These are phyloP conservation scores for Fopius arisanus DNA, from an alignment of 1,140 invertebrate species.

Conservation along the genomic window DNA sequence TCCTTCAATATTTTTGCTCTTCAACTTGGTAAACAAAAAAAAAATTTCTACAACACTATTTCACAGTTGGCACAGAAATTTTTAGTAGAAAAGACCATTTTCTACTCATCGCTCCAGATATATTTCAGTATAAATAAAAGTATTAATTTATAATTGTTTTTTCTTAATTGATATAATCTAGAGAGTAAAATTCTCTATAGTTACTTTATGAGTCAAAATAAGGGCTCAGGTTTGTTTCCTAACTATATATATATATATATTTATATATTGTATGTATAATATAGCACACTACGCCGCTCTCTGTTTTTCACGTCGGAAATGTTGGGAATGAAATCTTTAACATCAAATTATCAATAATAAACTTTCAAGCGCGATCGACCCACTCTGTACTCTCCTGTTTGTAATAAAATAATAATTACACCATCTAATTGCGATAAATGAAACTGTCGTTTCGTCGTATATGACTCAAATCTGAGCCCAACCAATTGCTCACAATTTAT, in stretches of 20 bases:
- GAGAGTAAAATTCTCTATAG: slow-evolving; percentile 55
- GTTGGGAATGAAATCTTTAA: slow-evolving; percentile 15
- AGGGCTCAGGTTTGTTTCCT: slow-evolving; percentile 30
- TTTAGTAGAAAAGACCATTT: slow-evolving; percentile 60
- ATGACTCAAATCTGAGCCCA: not conserved
- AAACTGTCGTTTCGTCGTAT: not conserved
- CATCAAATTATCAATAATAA: not conserved
- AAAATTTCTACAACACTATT: slow-evolving; percentile 62
- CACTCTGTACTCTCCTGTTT: not conserved
- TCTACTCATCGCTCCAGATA: slow-evolving; percentile 54
- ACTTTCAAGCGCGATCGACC: not conserved
- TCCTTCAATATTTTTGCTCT: not conserved
- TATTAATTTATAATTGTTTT: slow-evolving; percentile 36
- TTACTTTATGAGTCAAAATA: slow-evolving; percentile 58
- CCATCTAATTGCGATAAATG: not conserved
- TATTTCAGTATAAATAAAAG: slow-evolving; percentile 60
- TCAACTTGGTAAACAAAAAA: slow-evolving; percentile 54
- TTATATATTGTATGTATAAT: slow-evolving; percentile 10
- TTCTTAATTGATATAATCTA: slow-evolving; percentile 38
- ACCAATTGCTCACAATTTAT: slow-evolving; percentile 24
- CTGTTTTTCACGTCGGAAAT: slow-evolving; percentile 12
- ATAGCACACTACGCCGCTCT: not conserved
- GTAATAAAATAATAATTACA: slow-evolving; percentile 28
- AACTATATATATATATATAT: slow-evolving; percentile 16
- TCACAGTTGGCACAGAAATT: slow-evolving; percentile 65